Conservation (phyloP, 2,888 invertebrate genomes). For the Chrysolina americana region DNA sequence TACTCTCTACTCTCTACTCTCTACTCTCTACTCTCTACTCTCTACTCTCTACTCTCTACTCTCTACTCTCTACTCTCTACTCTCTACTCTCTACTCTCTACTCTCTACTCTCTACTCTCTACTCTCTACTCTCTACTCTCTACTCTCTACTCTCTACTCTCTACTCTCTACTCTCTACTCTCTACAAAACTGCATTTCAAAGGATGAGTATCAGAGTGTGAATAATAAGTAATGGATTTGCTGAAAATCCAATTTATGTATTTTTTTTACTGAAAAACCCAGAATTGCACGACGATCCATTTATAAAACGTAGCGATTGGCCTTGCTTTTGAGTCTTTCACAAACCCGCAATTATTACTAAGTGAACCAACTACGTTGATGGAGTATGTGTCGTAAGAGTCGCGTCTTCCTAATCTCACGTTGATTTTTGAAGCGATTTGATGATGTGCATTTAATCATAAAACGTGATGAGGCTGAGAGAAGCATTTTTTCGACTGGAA, state of each 20-base stretch:
- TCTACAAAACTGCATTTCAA: no score
- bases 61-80: no score
- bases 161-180: no score
- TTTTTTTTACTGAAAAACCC: neutral
- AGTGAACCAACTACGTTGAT: neutral
- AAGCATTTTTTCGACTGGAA: neutral
- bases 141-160: no score
- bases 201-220: neutral
- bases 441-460: constrained; percentile 7
- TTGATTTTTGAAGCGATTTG: constrained; percentile 9
- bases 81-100: no score
- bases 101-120: no score
- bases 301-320: neutral
- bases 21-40: no score
- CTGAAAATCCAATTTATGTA: neutral
- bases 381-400: constrained; percentile 11
- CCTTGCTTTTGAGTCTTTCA: constrained; percentile 14
- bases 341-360: constrained; percentile 4
- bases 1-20: no score
- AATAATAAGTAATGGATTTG: neutral
- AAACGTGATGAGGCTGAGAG: neutral
- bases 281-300: constrained; percentile 1
- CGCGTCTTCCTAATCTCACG: neutral
- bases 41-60: no score
- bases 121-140: no score